A percentile compares a stretch with the other conserved stretches of the same genome.
Evolutionary conservation across 2,113 vertebrate species (phyloP).

Genomic region (Pangasianodon hypophthalmus): DNA sequence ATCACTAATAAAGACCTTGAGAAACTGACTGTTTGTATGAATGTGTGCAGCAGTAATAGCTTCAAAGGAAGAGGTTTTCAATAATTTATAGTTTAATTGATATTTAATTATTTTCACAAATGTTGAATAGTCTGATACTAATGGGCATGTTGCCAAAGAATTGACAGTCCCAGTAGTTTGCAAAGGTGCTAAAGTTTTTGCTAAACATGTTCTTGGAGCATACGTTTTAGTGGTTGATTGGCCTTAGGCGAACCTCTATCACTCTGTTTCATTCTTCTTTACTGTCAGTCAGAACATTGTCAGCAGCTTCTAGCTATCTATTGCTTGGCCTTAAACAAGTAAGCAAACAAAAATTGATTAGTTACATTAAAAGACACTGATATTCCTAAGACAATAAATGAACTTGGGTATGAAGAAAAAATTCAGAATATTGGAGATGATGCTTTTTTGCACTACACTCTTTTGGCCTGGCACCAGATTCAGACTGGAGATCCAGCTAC

Average conservation of each 20-base stretch:
- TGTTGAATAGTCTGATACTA: not conserved
- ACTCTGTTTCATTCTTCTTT: conserved; percentile 8
- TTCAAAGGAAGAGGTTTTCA: not conserved
- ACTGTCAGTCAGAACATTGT: not conserved
- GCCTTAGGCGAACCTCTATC: not conserved
- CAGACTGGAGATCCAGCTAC: not conserved
- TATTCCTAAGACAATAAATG: not conserved
- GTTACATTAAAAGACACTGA: not conserved
- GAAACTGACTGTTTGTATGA: not conserved
- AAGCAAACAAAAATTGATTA: not conserved
- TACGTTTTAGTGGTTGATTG: not conserved
- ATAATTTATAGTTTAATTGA: not conserved
- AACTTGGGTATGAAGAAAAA: not conserved
- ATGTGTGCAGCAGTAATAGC: not conserved
- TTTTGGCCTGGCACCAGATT: not conserved
- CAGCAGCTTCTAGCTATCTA: not conserved
- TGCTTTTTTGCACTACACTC: not conserved
- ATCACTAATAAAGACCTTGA: not conserved
- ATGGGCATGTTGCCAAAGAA: not conserved
- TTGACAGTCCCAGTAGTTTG: not conserved
- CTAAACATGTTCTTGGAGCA: not conserved
- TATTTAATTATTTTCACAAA: not conserved
- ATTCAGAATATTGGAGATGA: not conserved
- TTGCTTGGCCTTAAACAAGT: not conserved
- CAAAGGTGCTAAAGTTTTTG: not conserved